Percentiles rank a stretch among this genome's conserved stretches.
Evolutionary conservation across 2,797 vertebrate species (phyloP).

Genomic region (Limosa lapponica): DNA sequence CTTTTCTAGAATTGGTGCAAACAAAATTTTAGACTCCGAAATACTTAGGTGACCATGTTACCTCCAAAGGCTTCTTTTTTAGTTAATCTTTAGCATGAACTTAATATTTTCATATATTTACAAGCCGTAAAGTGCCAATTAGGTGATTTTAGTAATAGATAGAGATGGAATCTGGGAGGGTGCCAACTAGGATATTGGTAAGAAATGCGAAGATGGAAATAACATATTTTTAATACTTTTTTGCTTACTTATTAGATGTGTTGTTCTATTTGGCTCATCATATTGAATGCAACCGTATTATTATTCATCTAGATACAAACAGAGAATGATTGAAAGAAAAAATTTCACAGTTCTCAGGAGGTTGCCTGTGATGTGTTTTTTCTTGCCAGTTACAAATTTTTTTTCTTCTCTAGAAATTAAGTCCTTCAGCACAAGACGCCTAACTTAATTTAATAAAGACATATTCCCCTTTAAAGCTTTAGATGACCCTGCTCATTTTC

Average conservation of each 20-base stretch:
- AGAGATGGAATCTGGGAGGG: neutral
- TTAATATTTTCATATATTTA: neutral
- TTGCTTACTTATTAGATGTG: neutral
- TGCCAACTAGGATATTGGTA: neutral
- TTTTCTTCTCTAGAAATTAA: neutral
- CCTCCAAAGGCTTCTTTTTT: neutral
- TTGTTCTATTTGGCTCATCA: neutral
- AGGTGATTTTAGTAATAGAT: neutral
- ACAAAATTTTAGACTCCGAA: neutral
- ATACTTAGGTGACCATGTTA: neutral
- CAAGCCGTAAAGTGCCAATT: neutral
- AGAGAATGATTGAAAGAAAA: neutral
- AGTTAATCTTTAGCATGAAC: neutral
- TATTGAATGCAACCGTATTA: neutral
- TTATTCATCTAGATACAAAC: neutral
- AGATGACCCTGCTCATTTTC: neutral
- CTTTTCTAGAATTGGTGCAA: neutral
- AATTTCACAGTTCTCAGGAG: neutral
- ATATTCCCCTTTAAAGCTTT: neutral
- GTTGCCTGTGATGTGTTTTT: neutral
- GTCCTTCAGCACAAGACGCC: neutral
- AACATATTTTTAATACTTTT: neutral
- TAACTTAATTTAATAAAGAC: neutral
- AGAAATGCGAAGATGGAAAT: neutral
- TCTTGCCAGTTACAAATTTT: neutral